These are phyloP conservation scores for Clinocottus analis DNA, from an alignment of 2,113 vertebrate species.

Conservation along the genomic window DNA sequence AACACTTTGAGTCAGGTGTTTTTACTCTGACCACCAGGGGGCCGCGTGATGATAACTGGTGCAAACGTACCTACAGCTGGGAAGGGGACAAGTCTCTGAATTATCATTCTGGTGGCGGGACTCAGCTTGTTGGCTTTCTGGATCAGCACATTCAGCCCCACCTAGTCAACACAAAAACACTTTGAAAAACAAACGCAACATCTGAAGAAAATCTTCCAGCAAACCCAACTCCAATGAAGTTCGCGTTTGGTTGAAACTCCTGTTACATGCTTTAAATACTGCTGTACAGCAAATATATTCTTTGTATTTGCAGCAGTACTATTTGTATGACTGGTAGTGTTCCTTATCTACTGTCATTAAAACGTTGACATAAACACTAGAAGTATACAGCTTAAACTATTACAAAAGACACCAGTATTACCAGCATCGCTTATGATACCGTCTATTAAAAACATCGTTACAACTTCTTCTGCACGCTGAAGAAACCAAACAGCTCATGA, in stretches of 20 bases:
- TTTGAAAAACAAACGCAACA: neutral
- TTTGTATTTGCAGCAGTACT: neutral
- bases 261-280: neutral
- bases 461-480: neutral
- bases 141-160: conserved; percentile 95
- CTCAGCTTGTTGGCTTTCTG: conserved; percentile 93
- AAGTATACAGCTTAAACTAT: neutral
- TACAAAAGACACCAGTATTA: neutral
- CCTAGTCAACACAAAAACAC: conserved; percentile 77
- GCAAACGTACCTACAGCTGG: conserved; percentile 93
- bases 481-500: no score
- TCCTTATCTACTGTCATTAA: neutral
- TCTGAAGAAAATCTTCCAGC: neutral
- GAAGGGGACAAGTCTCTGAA: conserved; percentile 97
- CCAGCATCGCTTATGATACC: neutral
- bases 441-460: neutral
- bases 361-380: neutral
- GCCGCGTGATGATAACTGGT: neutral
- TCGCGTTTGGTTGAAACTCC: neutral
- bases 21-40: conserved; percentile 28
- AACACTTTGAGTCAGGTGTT: neutral
- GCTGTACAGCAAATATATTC: neutral
- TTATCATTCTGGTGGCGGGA: conserved; percentile 92
- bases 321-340: neutral
- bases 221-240: neutral